Percentiles rank a stretch among this genome's conserved stretches.
Conservation (phyloP, 1,140 invertebrate species). For the Rhyacophila brunnea region DNA sequence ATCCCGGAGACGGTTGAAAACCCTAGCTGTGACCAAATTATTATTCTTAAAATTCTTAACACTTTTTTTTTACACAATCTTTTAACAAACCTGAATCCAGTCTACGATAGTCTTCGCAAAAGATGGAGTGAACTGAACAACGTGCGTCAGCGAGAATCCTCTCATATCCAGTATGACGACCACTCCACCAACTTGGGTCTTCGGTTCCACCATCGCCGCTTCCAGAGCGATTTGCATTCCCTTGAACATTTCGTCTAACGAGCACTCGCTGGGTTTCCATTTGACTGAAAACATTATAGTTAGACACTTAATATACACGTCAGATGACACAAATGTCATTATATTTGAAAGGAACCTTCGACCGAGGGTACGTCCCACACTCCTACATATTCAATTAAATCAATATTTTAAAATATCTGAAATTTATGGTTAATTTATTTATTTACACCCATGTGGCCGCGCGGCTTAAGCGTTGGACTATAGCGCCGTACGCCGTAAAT, state of each 20-base stretch:
- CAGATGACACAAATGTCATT: too few species aligned
- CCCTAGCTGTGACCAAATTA: not conserved
- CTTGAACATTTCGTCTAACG: slow-evolving; percentile 73
- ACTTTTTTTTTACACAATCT: too few species aligned
- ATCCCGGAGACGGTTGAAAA: not conserved
- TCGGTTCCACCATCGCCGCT: slow-evolving; percentile 73
- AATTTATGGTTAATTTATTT: too few species aligned
- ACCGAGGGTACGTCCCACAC: too few species aligned
- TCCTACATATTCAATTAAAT: too few species aligned
- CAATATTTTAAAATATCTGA: too few species aligned
- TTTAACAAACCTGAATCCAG: slow-evolving; percentile 62
- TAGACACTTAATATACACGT: too few species aligned
- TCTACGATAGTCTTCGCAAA: slow-evolving; percentile 80
- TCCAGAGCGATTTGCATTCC: slow-evolving; percentile 74
- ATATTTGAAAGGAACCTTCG: too few species aligned
- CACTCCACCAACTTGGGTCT: slow-evolving; percentile 72
- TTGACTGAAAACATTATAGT: slow-evolving; percentile 63
- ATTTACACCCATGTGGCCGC: too few species aligned
- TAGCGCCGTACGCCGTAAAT: too few species aligned
- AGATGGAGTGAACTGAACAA: slow-evolving; percentile 77
- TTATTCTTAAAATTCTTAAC: too few species aligned
- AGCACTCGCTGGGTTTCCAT: slow-evolving; percentile 76
- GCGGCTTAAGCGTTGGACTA: too few species aligned
- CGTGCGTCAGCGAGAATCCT: slow-evolving; percentile 71
- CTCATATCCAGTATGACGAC: slow-evolving; percentile 80